Percentiles rank a stretch among this genome's conserved stretches.
Conservation (phyloP, 2,888 invertebrate genomes). For the Odontomyia ornata region DNA sequence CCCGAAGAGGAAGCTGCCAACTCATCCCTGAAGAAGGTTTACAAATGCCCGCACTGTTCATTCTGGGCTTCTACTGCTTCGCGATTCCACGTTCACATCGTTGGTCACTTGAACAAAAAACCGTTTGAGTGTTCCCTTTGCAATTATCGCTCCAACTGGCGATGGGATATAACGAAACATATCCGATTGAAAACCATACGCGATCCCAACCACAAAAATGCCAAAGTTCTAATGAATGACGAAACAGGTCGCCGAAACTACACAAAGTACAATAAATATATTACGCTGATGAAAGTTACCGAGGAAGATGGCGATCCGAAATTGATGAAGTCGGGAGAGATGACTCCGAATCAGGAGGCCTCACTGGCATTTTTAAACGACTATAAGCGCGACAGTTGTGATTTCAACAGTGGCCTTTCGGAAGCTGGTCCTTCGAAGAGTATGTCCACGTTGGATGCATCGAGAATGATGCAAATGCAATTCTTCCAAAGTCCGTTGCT, state of each 20-base stretch:
- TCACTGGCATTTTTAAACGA: constrained; percentile 67
- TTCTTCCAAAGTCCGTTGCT: constrained; percentile 41
- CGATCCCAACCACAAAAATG: constrained; percentile 82
- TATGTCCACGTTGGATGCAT: constrained; percentile 28
- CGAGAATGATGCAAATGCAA: constrained; percentile 43
- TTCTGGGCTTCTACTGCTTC: constrained; percentile 94
- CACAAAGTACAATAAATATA: constrained; percentile 90
- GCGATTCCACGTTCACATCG: constrained; percentile 92
- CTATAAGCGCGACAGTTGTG: constrained; percentile 53
- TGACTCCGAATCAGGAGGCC: constrained; percentile 65
- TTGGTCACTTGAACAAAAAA: constrained; percentile 90
- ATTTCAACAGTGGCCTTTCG: constrained; percentile 1
- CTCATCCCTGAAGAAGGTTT: constrained; percentile 79
- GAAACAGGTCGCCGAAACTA: constrained; percentile 91
- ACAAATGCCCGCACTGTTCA: constrained; percentile 90
- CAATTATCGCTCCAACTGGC: constrained; percentile 93
- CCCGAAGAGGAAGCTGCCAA: constrained; percentile 72
- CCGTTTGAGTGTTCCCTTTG: constrained; percentile 96
- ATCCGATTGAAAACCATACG: constrained; percentile 88
- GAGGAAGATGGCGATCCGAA: constrained; percentile 66
- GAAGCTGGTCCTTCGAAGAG: constrained; percentile 43
- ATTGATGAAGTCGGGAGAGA: constrained; percentile 64
- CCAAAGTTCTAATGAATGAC: constrained; percentile 88
- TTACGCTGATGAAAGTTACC: constrained; percentile 74
- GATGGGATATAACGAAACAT: constrained; percentile 97